Base-by-base conservation (phyloP, 2,797 vertebrate genomes). In the Phalanger gymnotis region DNA sequence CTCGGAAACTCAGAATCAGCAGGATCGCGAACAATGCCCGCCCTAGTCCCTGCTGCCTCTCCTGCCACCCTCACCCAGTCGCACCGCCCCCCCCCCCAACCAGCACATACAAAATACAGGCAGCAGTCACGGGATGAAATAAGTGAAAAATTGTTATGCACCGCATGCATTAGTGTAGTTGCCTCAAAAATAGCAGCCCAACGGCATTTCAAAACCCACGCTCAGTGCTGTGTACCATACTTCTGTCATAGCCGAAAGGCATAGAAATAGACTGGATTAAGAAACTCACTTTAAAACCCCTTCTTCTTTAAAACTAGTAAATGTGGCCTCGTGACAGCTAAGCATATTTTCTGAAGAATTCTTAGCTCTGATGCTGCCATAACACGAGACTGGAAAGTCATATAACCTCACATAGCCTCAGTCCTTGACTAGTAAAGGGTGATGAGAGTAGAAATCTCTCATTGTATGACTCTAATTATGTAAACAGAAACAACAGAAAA, bases 201-300 rank as follows among this genome's bases (percentile, higher is more conserved):
- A 90, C 81, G 54, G 54, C 55, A 52, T 95, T 91, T 92, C 2
- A 11, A 92, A 95, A 91, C 97, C 95, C 94, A 95, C 54, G 0
- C 40, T 0, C 5, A 92, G 16, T 10, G 6, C 66, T 93, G 91
- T 58, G 56, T 92, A 73, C 54, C 91, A 90, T 90, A 73, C 30
- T 96, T 94, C 87, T 93, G 91, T 96, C 95, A 91, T 57, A 91
- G 92, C 92, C 87, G 40, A 97, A 66, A 91, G 87, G 96, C 92
- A 57, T 52, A 95, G 73, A 87, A 97, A 28, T 30, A 93, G 94
- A 91, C 93, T 90, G 93, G 90, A 97, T 97, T 94, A 54, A 95
- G 66, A 13, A 27, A 92, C 95, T 81, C 22, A 3, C 92, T 66
- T 92, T 81, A 91, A 90, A 92, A 81, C 90, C 95, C 95, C 94